Conservation (phyloP, 2,888 invertebrate species). For the Cecidostiba fungosa region DNA sequence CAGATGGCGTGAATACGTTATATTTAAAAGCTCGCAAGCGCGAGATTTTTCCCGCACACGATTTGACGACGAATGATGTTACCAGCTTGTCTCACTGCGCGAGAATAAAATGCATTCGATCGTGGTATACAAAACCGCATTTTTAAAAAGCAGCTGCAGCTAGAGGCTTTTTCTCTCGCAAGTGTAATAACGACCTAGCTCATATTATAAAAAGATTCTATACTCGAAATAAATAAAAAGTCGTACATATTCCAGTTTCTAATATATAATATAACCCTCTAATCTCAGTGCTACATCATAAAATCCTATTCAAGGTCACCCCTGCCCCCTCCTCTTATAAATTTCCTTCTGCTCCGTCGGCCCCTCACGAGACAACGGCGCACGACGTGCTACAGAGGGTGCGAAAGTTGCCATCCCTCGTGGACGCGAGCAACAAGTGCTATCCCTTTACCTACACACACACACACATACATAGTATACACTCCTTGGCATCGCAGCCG, state of each 20-base stretch:
- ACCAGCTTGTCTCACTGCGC: neutral
- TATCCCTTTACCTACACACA: neutral
- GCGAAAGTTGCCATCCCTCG: slow-evolving; percentile 36
- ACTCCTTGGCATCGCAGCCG: neutral
- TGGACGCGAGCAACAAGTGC: slow-evolving; percentile 57
- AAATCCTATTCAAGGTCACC: neutral
- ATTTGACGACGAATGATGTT: neutral
- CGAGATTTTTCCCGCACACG: too few relatives aligned
- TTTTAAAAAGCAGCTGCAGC: too few relatives aligned
- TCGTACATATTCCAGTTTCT: too few relatives aligned
- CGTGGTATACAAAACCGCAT: neutral
- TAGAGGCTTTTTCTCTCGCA: too few relatives aligned
- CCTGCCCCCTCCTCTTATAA: neutral
- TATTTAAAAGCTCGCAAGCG: neutral
- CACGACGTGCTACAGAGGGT: slow-evolving; percentile 6
- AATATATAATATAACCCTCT: too few relatives aligned
- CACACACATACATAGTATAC: neutral
- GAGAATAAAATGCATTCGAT: neutral
- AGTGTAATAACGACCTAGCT: too few relatives aligned
- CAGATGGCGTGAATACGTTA: neutral
- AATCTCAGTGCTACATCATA: neutral
- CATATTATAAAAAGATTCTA: too few relatives aligned
- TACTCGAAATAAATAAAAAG: too few relatives aligned
- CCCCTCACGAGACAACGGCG: slow-evolving; percentile 18
- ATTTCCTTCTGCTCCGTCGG: neutral